Evolutionary conservation across 2,113 vertebrate genomes (phyloP).

Genomic region (Mungos mungo): DNA sequence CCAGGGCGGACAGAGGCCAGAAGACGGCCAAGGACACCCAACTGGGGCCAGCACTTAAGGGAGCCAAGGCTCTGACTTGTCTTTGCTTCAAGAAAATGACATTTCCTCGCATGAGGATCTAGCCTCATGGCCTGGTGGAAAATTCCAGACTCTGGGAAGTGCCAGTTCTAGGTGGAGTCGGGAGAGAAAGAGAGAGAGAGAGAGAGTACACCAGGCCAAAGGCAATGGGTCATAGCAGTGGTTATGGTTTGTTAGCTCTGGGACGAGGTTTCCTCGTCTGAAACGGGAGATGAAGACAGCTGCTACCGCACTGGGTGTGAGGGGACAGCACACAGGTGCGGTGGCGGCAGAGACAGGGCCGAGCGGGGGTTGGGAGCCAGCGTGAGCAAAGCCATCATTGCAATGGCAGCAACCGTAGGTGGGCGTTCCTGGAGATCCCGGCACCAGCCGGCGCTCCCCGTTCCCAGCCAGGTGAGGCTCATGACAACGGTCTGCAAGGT

Average conservation of each 20-base stretch:
- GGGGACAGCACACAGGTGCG: not conserved
- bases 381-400: not conserved
- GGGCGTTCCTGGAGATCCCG: no score
- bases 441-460: no score
- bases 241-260: not conserved
- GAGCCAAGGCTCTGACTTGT: not conserved
- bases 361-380: not conserved
- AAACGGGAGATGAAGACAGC: not conserved
- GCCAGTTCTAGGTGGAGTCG: not conserved
- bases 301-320: rapidly evolving
- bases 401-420: rapidly evolving
- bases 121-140: not conserved
- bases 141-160: constrained; percentile 38
- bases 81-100: not conserved
- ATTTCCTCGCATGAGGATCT: not conserved
- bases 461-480: rapidly evolving
- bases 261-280: not conserved
- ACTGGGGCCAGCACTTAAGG: not conserved
- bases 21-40: not conserved
- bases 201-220: not conserved
- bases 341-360: not conserved
- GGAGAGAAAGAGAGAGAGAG: not conserved
- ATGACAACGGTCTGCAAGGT: rapidly evolving
- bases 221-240: not conserved
- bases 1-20: not conserved